Evolutionary conservation across 2,113 vertebrate species (phyloP).

Genomic region (Triplophysa tibetana): DNA sequence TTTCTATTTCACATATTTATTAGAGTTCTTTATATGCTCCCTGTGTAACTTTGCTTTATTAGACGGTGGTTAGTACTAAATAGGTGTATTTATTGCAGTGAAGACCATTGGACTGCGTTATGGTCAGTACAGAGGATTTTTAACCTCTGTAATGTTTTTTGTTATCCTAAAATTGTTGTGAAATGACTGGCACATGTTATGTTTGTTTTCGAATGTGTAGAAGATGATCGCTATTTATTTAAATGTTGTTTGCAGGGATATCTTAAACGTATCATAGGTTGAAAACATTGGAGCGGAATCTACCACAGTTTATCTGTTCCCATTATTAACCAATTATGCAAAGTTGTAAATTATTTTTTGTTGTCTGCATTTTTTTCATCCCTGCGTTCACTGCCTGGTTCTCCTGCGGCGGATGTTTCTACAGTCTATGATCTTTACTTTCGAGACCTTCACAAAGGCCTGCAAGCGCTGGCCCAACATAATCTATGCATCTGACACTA

Average conservation of each 20-base stretch:
- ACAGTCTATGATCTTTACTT: neutral
- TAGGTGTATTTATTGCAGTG: conserved; percentile 45
- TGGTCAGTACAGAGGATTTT: neutral
- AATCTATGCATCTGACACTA: conserved; percentile 50
- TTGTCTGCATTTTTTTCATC: neutral
- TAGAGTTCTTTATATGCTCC: conserved; percentile 7
- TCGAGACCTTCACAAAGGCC: conserved; percentile 11
- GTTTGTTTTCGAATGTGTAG: conserved; percentile 17
- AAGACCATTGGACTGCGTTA: conserved; percentile 48
- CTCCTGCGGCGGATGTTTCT: neutral
- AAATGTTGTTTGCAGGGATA: conserved; percentile 18
- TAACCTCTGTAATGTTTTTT: conserved; percentile 30
- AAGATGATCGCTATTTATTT: conserved; percentile 25
- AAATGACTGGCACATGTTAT: conserved; percentile 40
- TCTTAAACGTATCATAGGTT: neutral
- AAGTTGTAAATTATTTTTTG: conserved; percentile 14
- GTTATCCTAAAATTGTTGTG: conserved; percentile 17
- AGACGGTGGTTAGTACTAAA: neutral
- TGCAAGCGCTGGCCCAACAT: conserved; percentile 12
- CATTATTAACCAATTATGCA: conserved; percentile 30
- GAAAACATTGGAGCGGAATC: neutral
- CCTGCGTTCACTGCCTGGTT: conserved; percentile 31
- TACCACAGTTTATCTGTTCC: conserved; percentile 3
- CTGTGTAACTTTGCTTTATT: conserved; percentile 27
- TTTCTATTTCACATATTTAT: conserved; percentile 26